Conservation (phyloP, 2,113 vertebrate genomes). For the Steatornis caripensis region DNA sequence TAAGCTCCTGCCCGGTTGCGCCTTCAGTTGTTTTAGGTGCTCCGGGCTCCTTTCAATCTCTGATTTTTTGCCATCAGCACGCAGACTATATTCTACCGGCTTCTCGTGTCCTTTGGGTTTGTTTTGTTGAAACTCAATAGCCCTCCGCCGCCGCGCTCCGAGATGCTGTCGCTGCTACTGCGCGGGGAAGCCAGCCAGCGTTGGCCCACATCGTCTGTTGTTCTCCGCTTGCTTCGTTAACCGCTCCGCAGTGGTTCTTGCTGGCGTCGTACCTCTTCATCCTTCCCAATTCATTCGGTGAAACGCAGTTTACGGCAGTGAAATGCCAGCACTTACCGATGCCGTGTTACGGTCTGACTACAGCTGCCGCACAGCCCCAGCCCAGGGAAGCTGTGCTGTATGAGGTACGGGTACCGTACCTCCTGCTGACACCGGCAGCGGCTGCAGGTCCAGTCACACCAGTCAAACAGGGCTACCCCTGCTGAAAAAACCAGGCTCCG, state of each 20-base stretch:
- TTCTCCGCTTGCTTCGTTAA: neutral
- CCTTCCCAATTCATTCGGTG: neutral
- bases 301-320: neutral
- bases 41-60: neutral
- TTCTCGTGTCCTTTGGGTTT: neutral
- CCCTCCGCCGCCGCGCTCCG: rapidly evolving
- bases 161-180: neutral
- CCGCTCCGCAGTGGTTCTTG: neutral
- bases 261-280: neutral
- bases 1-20: neutral
- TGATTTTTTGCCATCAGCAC: neutral
- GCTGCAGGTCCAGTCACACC: neutral
- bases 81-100: neutral
- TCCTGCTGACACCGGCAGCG: neutral
- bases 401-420: rapidly evolving
- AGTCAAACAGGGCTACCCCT: neutral
- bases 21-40: slow-evolving; percentile 25
- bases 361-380: neutral
- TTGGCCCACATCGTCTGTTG: neutral
- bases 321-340: neutral
- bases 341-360: rapidly evolving
- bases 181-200: neutral
- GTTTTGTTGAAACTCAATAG: neutral
- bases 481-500: neutral
- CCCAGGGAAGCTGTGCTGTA: neutral